Evolutionary conservation across 2,797 vertebrate species (phyloP).

Genomic region (Lateolabrax maculatus): DNA sequence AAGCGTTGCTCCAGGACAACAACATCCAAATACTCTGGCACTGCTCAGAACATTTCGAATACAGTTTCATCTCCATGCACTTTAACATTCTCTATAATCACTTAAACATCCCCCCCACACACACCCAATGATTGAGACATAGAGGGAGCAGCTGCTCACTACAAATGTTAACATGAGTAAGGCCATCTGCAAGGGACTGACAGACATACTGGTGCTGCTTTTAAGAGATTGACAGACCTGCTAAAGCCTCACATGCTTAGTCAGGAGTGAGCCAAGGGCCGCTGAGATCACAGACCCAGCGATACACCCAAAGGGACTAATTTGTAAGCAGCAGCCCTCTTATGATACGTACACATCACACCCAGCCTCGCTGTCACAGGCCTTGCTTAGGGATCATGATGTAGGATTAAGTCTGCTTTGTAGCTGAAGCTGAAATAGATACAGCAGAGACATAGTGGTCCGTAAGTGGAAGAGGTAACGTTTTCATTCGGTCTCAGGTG

Average conservation of each 20-base stretch:
- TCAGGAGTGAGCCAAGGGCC: conserved; percentile 50
- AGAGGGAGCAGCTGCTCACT: conserved; percentile 53
- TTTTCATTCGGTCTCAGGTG: conserved; percentile 28
- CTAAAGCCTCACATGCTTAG: conserved; percentile 54
- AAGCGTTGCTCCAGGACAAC: fast-evolving
- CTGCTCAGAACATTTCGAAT: conserved; percentile 2
- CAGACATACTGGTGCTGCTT: conserved; percentile 45
- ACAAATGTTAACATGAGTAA: conserved; percentile 54
- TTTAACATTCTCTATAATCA: conserved; percentile 42
- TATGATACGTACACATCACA: conserved; percentile 75
- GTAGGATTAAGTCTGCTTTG: conserved; percentile 53
- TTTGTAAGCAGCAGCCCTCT: conserved; percentile 69
- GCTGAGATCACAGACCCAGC: conserved; percentile 46
- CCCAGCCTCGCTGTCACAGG: conserved; percentile 29
- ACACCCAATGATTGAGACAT: neutral
- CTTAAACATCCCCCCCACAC: conserved; percentile 32
- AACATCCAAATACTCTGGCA: neutral
- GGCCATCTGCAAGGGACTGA: conserved; percentile 1
- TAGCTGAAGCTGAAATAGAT: conserved; percentile 63
- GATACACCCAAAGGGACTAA: conserved; percentile 77
- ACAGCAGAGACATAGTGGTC: conserved; percentile 20
- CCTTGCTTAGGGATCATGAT: conserved; percentile 37
- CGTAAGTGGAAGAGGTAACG: conserved; percentile 14
- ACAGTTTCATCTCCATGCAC: conserved; percentile 24
- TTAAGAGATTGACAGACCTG: conserved; percentile 41